A percentile compares a stretch with the other conserved stretches of the same genome.
phyloP scores from a whole-genome alignment of 2,888 invertebrate species.

The Harmothoe impar region DNA sequence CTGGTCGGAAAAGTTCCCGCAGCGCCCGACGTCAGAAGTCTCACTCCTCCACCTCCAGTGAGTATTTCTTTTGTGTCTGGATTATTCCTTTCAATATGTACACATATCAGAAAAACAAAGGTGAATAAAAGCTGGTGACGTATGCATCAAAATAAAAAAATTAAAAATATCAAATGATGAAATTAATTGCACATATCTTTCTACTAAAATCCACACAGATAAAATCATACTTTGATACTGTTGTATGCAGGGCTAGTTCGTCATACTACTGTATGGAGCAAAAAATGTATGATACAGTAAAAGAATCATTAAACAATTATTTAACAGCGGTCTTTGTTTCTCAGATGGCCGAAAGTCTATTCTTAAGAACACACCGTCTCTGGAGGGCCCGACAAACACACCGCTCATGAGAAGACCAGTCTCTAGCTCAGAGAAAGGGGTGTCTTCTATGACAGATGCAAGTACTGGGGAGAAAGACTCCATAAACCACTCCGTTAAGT shows the following conservation, averaged over 20 bases:
- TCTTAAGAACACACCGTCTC: constrained; percentile 36
- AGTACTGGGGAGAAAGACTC: neutral
- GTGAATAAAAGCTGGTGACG: too few relatives aligned
- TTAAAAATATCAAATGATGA: too few relatives aligned
- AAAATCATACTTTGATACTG: too few relatives aligned
- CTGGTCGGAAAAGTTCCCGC: constrained; percentile 6
- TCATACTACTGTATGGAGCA: too few relatives aligned
- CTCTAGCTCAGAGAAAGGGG: neutral
- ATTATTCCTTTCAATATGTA: neutral
- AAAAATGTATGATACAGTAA: too few relatives aligned
- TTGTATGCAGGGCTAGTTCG: too few relatives aligned
- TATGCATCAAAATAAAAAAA: too few relatives aligned
- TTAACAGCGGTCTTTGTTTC: neutral
- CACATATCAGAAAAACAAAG: too few relatives aligned
- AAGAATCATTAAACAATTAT: too few relatives aligned
- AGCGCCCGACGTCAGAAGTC: constrained; percentile 9
- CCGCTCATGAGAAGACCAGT: neutral
- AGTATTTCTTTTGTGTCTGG: neutral
- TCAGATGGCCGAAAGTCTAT: constrained; percentile 34
- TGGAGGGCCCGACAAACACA: constrained; percentile 33
- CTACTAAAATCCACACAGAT: too few relatives aligned
- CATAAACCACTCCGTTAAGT: constrained; percentile 29
- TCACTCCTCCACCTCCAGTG: neutral
- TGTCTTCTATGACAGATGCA: neutral
- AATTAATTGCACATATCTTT: too few relatives aligned